Conservation (phyloP, 2,888 invertebrate genomes). For the Xestia ashworthii region DNA sequence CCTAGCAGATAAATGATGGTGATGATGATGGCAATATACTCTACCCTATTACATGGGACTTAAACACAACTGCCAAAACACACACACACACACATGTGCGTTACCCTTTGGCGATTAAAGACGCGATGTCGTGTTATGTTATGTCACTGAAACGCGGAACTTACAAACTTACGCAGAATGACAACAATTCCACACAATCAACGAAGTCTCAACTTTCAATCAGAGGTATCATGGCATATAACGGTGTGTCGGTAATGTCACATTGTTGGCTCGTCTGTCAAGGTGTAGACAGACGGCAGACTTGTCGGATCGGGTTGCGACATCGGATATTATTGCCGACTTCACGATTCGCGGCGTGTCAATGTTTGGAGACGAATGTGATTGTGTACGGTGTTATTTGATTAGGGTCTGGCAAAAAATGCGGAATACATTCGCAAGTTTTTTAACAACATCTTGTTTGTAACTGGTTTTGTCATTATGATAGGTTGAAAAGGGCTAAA, state of each 20-base stretch:
- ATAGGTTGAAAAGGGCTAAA: too few species aligned
- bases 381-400: not conserved
- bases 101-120: not conserved
- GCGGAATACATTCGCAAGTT: not conserved
- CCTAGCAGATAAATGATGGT: not conserved
- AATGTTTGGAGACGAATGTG: conserved; percentile 28
- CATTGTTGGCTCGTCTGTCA: conserved; percentile 57
- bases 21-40: not conserved
- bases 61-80: not conserved
- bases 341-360: conserved; percentile 33
- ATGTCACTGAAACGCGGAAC: conserved; percentile 6
- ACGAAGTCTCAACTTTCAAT: conserved; percentile 46
- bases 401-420: not conserved
- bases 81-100: not conserved
- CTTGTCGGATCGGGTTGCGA: conserved; percentile 49
- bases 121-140: not conserved
- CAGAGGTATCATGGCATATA: conserved; percentile 39
- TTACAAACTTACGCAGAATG: conserved; percentile 13
- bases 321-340: conserved; percentile 41
- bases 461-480: fast-evolving
- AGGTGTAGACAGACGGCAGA: conserved; percentile 62
- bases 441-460: not conserved
- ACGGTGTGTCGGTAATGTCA: conserved; percentile 57
- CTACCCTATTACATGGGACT: not conserved
- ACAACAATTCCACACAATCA: conserved; percentile 21